A percentile compares a stretch with the other conserved stretches of the same genome.
These are phyloP conservation scores for Noctua fimbriata DNA, from an alignment of 2,888 invertebrate genomes.

Conservation along the genomic window DNA sequence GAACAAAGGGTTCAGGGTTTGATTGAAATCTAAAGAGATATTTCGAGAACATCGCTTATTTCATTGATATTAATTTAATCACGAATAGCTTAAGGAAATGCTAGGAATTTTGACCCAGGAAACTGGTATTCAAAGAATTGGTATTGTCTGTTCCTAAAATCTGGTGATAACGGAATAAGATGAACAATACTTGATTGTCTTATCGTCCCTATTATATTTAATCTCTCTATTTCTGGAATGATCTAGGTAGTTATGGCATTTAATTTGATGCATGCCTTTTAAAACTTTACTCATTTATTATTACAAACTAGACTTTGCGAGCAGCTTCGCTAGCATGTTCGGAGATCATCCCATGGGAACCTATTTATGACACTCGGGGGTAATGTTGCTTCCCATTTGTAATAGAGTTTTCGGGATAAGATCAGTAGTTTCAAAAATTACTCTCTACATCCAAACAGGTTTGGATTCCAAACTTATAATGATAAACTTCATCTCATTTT, in stretches of 20 bases:
- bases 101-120: background rate
- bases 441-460: too few species aligned
- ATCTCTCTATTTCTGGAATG: background rate
- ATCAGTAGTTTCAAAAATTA: too few species aligned
- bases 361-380: background rate
- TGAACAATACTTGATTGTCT: background rate
- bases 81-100: background rate
- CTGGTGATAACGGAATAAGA: background rate
- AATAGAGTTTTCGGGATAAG: too few species aligned
- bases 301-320: background rate
- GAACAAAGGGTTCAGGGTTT: background rate
- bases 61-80: background rate
- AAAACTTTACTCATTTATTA: background rate
- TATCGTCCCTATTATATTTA: background rate
- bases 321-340: background rate
- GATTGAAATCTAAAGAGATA: background rate
- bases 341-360: background rate
- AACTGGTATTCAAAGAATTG: constrained; percentile 7
- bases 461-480: too few species aligned
- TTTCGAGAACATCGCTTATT: background rate
- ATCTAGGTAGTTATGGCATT: background rate
- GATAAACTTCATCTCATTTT: too few species aligned
- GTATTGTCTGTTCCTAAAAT: background rate
- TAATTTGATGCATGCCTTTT: background rate
- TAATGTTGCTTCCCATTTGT: background rate